A percentile compares a stretch with the other conserved stretches of the same genome.
phyloP scores from a whole-genome alignment of 2,888 invertebrate genomes.

The Eledona agricola region DNA sequence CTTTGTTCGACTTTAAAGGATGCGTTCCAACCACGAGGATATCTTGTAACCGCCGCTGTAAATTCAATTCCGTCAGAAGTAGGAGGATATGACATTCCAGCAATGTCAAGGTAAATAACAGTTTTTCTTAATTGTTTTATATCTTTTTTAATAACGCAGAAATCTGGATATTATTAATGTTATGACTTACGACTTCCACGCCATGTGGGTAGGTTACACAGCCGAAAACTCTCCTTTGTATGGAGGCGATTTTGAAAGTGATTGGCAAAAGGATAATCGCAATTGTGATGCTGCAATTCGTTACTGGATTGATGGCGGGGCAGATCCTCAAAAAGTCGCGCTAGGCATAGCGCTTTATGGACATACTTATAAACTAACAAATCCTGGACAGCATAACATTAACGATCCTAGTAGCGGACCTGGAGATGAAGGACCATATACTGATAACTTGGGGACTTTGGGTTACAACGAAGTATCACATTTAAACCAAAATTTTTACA shows the following conservation, averaged over 20 bases:
- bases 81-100: slow-evolving; percentile 46
- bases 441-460: slow-evolving; percentile 69
- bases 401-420: slow-evolving; percentile 64
- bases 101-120: slow-evolving; percentile 43
- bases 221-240: slow-evolving; percentile 75
- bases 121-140: background rate
- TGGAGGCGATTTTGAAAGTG: slow-evolving; percentile 56
- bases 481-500: too few species aligned
- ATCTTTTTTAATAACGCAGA: slow-evolving; percentile 60
- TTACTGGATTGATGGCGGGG: slow-evolving; percentile 25
- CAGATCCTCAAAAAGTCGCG: slow-evolving; percentile 4
- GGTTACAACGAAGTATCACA: slow-evolving; percentile 79
- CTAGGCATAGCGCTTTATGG: slow-evolving; percentile 17
- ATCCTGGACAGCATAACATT: slow-evolving; percentile 58
- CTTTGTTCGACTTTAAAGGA: slow-evolving; percentile 64
- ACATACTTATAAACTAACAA: slow-evolving; percentile 15
- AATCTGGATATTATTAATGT: slow-evolving; percentile 73
- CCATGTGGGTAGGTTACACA: slow-evolving; percentile 70
- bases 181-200: slow-evolving; percentile 79
- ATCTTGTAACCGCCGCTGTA: slow-evolving; percentile 43
- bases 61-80: slow-evolving; percentile 43
- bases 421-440: slow-evolving; percentile 49
- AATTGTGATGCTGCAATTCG: slow-evolving; percentile 39
- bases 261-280: slow-evolving; percentile 38
- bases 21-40: slow-evolving; percentile 39